These are phyloP conservation scores for Gorsachius goisagi DNA, from an alignment of 2,113 vertebrate species.

Conservation along the genomic window DNA sequence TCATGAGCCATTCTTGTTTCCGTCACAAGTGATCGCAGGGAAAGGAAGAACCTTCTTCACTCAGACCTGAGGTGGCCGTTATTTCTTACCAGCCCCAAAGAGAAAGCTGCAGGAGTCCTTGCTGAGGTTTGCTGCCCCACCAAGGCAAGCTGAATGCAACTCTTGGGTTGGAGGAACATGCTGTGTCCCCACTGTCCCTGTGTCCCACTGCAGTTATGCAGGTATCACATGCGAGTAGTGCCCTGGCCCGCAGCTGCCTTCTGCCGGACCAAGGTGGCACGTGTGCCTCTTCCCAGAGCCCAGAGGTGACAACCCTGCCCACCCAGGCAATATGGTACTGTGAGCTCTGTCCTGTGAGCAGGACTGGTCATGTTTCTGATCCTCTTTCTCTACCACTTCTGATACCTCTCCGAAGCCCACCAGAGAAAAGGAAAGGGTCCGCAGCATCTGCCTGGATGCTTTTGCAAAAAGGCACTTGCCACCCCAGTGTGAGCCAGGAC, in stretches of 20 bases:
- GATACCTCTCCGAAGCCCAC: not conserved
- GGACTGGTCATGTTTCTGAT: not conserved
- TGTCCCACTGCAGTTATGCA: not conserved
- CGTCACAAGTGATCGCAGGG: not conserved
- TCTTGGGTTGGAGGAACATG: not conserved
- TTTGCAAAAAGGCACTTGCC: not conserved
- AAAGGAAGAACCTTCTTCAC: not conserved
- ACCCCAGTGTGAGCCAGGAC: not conserved
- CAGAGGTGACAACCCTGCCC: not conserved
- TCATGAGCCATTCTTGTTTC: not conserved
- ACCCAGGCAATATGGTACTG: rapidly evolving
- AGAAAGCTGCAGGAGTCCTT: not conserved
- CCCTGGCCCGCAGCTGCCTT: not conserved
- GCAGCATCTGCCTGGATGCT: not conserved
- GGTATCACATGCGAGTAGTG: not conserved
- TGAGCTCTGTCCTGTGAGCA: not conserved
- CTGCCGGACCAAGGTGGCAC: not conserved
- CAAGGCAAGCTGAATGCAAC: not conserved
- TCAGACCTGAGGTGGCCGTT: not conserved
- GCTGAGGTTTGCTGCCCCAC: not conserved
- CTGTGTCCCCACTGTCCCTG: rapidly evolving
- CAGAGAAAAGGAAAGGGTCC: not conserved
- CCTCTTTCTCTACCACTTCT: not conserved
- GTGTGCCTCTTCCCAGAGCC: not conserved
- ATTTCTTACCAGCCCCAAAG: not conserved